A percentile compares a stretch with the other conserved stretches of the same genome.
Evolutionary conservation across 2,797 vertebrate species (phyloP).

Genomic region (Lithobates pipiens): DNA sequence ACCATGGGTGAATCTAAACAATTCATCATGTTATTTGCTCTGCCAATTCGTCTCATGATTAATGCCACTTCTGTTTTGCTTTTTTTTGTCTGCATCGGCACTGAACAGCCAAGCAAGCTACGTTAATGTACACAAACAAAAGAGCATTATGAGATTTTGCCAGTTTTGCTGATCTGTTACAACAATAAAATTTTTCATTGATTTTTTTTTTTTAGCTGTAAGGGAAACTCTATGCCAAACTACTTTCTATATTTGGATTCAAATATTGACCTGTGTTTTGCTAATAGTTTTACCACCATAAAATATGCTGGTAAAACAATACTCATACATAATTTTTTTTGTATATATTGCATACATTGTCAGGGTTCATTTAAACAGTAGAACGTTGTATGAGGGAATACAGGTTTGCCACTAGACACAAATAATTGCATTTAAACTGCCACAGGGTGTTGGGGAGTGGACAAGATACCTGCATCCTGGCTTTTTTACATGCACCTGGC

Average conservation of each 20-base stretch:
- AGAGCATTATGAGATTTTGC: slow-evolving; percentile 7
- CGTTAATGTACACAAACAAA: slow-evolving; percentile 9
- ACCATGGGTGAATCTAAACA: not conserved
- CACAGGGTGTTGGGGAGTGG: too few relatives aligned
- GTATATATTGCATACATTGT: too few relatives aligned
- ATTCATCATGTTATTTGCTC: not conserved
- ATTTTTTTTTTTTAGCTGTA: not conserved
- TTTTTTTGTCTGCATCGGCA: not conserved
- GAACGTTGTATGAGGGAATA: too few relatives aligned
- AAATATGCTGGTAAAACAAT: not conserved
- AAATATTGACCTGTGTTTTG: not conserved
- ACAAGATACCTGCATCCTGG: too few relatives aligned
- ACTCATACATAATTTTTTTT: too few relatives aligned
- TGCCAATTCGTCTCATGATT: slow-evolving; percentile 12
- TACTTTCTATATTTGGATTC: not conserved
- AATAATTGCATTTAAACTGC: too few relatives aligned
- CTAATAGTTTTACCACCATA: not conserved
- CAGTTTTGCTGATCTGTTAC: not conserved
- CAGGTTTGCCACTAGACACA: too few relatives aligned
- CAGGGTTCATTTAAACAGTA: too few relatives aligned
- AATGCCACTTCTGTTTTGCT: not conserved
- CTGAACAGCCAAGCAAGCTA: not conserved
- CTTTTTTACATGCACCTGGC: too few relatives aligned
- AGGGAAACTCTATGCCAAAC: not conserved
- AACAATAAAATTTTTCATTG: not conserved